These are phyloP conservation scores for Melierax canorus DNA, from an alignment of 2,113 vertebrate species.

Conservation along the genomic window DNA sequence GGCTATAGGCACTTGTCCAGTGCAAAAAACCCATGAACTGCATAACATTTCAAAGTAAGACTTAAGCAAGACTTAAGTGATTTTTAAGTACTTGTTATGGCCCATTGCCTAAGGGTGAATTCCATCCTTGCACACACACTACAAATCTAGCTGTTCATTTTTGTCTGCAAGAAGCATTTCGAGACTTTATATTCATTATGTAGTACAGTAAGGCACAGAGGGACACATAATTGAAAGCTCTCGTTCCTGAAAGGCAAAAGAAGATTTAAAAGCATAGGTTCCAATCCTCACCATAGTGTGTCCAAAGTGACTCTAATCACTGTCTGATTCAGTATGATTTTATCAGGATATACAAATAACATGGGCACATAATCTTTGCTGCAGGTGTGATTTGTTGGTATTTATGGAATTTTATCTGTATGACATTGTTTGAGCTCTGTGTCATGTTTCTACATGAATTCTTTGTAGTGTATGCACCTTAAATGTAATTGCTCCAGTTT, in stretches of 20 bases:
- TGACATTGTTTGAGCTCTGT: background rate
- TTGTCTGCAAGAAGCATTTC: background rate
- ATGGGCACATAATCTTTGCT: background rate
- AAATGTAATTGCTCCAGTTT: background rate
- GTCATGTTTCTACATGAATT: background rate
- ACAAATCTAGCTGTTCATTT: background rate
- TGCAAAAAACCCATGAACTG: background rate
- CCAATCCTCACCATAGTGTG: background rate
- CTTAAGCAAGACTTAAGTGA: background rate
- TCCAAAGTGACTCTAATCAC: background rate
- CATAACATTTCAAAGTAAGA: background rate
- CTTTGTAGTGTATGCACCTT: background rate
- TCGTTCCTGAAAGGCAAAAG: background rate
- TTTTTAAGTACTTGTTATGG: background rate
- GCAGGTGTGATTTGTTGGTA: background rate
- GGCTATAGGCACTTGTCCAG: background rate
- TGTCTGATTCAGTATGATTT: background rate
- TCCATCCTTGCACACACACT: background rate
- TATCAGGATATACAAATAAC: background rate
- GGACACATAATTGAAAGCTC: background rate
- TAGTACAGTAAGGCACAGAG: background rate
- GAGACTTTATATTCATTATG: background rate
- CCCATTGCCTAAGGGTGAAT: background rate
- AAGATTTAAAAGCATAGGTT: background rate
- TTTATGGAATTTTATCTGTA: background rate